Conservation (phyloP, 1,140 invertebrate genomes). For the Galendromus occidentalis region DNA sequence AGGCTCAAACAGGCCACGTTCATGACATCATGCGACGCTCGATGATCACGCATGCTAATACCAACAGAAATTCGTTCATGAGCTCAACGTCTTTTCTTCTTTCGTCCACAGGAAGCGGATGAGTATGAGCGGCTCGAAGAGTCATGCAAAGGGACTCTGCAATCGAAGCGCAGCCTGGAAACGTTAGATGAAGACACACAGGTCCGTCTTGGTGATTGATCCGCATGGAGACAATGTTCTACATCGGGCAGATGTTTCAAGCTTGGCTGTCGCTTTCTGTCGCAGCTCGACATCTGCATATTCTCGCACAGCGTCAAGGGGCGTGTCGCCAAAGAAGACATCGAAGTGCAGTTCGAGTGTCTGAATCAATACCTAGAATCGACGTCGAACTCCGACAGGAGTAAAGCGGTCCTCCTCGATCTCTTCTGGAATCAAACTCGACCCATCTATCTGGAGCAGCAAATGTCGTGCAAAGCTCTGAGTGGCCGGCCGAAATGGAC, state of each 20-base stretch:
- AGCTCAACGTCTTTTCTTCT: background rate
- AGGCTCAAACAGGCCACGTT: too few species aligned
- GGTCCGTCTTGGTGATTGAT: too few species aligned
- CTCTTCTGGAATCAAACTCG: constrained; percentile 3
- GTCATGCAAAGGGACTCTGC: background rate
- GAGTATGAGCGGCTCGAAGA: background rate
- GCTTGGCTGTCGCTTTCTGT: background rate
- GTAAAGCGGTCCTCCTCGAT: background rate
- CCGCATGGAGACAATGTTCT: too few species aligned
- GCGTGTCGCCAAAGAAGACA: background rate
- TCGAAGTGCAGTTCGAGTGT: background rate
- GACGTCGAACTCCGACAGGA: background rate
- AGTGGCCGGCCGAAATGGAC: background rate
- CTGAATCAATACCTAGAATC: background rate
- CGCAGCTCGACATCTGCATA: constrained; percentile 1
- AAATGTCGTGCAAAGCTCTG: background rate
- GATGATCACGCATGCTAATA: background rate
- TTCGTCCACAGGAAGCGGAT: background rate
- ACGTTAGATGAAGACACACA: too few species aligned
- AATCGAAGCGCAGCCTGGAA: too few species aligned
- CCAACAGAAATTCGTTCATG: background rate
- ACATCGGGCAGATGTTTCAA: too few species aligned
- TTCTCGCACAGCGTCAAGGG: background rate
- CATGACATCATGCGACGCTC: background rate
- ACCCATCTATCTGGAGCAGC: background rate